phyloP scores from a whole-genome alignment of 2,113 vertebrate genomes.

The Stomatorhinus ivindoensis region DNA sequence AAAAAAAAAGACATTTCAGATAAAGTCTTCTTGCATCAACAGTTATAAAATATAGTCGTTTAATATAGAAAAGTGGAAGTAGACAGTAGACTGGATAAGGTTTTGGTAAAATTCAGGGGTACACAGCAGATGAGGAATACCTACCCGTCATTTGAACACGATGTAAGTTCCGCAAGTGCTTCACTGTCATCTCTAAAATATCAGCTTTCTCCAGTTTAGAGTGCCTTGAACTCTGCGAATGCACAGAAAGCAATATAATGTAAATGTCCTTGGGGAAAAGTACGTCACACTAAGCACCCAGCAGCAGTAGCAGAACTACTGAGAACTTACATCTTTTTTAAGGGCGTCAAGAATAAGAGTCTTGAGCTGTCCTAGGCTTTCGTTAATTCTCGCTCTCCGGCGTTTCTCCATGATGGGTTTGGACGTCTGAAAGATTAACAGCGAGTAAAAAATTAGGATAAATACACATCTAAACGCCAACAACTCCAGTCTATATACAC shows the following conservation, averaged over 20 bases:
- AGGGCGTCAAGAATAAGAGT: conserved; percentile 79
- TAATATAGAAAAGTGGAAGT: neutral
- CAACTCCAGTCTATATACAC: neutral
- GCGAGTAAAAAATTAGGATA: neutral
- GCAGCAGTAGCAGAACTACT: neutral
- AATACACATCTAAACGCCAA: neutral
- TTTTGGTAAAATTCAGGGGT: neutral
- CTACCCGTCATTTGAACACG: conserved; percentile 79
- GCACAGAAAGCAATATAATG: conserved; percentile 11
- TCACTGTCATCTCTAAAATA: conserved; percentile 87
- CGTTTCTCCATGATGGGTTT: conserved; percentile 89
- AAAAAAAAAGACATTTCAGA: neutral
- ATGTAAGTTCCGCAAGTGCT: conserved; percentile 77
- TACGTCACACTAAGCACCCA: neutral
- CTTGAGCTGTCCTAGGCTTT: conserved; percentile 79
- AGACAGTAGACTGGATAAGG: neutral
- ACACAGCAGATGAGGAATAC: conserved; percentile 28
- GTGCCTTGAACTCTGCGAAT: conserved; percentile 76
- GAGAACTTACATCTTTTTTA: conserved; percentile 74
- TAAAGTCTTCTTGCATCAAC: neutral
- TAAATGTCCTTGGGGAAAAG: neutral
- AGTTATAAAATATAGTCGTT: neutral
- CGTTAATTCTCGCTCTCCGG: conserved; percentile 75
- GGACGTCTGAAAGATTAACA: conserved; percentile 62
- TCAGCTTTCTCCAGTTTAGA: conserved; percentile 88